Conservation (phyloP, 1,140 invertebrate species). For the Condylostylus longicornis region DNA sequence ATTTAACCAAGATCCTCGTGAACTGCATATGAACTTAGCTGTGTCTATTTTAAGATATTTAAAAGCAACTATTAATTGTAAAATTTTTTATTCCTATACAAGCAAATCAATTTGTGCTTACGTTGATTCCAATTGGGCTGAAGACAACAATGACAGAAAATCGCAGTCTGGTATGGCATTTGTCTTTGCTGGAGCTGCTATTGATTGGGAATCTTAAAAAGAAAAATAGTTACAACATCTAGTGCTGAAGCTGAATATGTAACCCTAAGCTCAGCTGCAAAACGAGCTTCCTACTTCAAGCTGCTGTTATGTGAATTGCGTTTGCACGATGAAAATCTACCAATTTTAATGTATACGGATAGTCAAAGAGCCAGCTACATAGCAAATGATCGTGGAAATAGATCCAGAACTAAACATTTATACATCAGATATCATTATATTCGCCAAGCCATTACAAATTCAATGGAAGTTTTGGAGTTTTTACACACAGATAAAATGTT, state of each 20-base stretch:
- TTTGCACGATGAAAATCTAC: neutral
- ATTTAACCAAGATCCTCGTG: conserved; percentile 12
- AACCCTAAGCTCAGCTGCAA: conserved; percentile 21
- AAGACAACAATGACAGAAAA: conserved; percentile 14
- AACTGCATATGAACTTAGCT: conserved; percentile 20
- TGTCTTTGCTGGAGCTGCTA: conserved; percentile 17
- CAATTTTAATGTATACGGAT: conserved; percentile 4
- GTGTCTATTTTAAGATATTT: conserved; percentile 30
- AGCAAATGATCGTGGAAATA: conserved; percentile 15
- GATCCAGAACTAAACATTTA: conserved; percentile 11
- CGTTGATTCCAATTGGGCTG: conserved; percentile 6
- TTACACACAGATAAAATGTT: too few species aligned
- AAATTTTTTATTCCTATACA: conserved; percentile 4
- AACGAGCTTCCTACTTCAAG: conserved; percentile 26
- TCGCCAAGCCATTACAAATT: conserved; percentile 4
- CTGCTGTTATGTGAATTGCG: conserved; percentile 7
- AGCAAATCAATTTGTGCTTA: conserved; percentile 14
- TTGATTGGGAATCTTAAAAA: conserved; percentile 23
- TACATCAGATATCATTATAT: conserved; percentile 8
- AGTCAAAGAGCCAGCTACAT: conserved; percentile 17
- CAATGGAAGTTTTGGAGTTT: too few species aligned
- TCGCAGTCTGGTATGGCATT: conserved; percentile 21
- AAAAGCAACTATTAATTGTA: conserved; percentile 16
- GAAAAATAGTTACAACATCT: conserved; percentile 23
- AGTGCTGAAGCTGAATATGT: conserved; percentile 32